phyloP scores from a whole-genome alignment of 2,113 vertebrate species.

The Calidris pygmaea region DNA sequence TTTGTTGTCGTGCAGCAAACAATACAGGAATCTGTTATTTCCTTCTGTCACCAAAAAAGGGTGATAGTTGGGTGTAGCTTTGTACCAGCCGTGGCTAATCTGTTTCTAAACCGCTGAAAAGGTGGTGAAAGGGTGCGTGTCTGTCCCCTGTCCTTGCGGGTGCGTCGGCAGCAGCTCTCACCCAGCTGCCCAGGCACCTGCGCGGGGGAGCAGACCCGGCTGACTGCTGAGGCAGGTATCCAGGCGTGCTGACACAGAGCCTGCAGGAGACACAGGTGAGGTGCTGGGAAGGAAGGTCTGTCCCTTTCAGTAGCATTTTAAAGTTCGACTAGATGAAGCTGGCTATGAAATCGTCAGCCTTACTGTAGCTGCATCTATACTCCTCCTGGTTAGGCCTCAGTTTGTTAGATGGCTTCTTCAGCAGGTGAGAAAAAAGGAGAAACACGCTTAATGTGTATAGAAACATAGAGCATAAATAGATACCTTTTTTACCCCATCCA shows the following conservation, averaged over 20 bases:
- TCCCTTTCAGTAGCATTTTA: neutral
- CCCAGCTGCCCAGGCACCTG: neutral
- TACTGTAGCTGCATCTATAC: neutral
- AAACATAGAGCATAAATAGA: neutral
- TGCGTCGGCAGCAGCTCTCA: neutral
- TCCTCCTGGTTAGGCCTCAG: neutral
- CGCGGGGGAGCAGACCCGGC: fast-evolving
- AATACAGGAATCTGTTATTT: neutral
- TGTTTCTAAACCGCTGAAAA: neutral
- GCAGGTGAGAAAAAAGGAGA: neutral
- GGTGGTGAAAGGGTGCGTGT: neutral
- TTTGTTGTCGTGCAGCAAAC: neutral
- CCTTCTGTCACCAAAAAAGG: neutral
- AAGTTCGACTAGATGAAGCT: neutral
- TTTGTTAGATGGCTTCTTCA: neutral
- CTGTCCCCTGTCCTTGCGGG: neutral
- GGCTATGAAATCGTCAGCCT: neutral
- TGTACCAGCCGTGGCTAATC: neutral
- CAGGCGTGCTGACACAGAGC: neutral
- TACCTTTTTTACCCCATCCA: neutral
- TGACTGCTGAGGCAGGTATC: neutral
- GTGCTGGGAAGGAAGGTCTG: neutral
- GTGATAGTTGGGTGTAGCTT: neutral
- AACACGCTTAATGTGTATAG: neutral
- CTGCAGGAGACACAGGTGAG: neutral